Percentiles rank a stretch among this genome's conserved stretches.
Conservation (phyloP, 2,113 vertebrate genomes). For the Protomyctophum bolini region DNA sequence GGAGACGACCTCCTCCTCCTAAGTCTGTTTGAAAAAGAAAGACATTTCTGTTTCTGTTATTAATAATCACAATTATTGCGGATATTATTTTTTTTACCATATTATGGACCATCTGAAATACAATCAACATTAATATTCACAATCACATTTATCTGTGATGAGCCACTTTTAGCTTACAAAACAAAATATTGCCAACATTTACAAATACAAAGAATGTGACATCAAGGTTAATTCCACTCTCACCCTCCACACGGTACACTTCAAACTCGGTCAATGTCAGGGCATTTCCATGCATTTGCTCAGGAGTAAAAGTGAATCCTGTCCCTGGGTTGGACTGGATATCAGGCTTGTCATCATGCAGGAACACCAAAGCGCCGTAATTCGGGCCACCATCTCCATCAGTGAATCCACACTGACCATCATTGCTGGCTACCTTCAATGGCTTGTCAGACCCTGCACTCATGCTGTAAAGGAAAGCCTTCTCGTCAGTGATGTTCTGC, state of each 20-base stretch:
- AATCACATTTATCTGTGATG: neutral
- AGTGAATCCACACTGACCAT: constrained; percentile 24
- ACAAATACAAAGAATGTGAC: neutral
- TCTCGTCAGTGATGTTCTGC: neutral
- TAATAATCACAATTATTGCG: neutral
- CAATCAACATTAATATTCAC: too few relatives aligned
- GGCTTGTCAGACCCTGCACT: neutral
- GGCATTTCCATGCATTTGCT: constrained; percentile 56
- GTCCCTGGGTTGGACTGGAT: constrained; percentile 40
- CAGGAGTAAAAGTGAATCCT: constrained; percentile 41
- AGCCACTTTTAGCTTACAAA: neutral
- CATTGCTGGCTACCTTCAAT: constrained; percentile 22
- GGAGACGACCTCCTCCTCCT: constrained; percentile 15
- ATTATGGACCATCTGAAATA: too few relatives aligned
- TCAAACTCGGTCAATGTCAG: constrained; percentile 65
- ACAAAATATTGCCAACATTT: neutral
- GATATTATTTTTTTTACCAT: too few relatives aligned
- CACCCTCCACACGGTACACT: constrained; percentile 71
- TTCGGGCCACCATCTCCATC: constrained; percentile 30
- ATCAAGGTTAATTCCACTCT: constrained; percentile 7
- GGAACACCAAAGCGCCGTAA: constrained; percentile 46
- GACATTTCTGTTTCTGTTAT: neutral
- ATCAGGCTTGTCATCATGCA: neutral
- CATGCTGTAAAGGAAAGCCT: constrained; percentile 56
- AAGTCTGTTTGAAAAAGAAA: constrained; percentile 34